Conservation (phyloP, 2,888 invertebrate species). For the Eristalinus sepulchralis region DNA sequence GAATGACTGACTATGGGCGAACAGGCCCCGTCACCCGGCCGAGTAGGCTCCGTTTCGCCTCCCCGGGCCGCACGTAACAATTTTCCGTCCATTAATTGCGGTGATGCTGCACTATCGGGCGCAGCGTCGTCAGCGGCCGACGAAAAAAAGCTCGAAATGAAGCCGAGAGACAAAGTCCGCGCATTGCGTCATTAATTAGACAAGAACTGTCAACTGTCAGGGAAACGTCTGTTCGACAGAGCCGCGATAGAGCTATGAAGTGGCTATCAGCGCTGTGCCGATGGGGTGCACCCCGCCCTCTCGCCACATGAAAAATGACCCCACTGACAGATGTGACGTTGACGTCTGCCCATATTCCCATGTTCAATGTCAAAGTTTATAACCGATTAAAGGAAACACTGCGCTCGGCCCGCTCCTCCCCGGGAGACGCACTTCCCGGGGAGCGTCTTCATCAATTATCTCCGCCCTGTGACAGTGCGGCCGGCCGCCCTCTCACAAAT, state of each 20-base stretch:
- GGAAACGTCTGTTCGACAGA: conserved; percentile 57
- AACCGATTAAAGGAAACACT: conserved; percentile 64
- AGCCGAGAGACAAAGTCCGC: conserved; percentile 16
- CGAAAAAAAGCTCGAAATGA: conserved; percentile 13
- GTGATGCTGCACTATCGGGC: conserved; percentile 63
- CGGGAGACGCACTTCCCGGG: conserved; percentile 5
- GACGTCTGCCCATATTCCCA: conserved; percentile 63
- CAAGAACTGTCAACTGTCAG: conserved; percentile 70
- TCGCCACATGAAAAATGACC: conserved; percentile 60
- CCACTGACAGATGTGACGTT: conserved; percentile 65
- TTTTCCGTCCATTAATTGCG: conserved; percentile 63
- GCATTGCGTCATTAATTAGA: conserved; percentile 69
- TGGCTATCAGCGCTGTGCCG: conserved; percentile 20
- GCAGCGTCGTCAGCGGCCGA: conserved; percentile 6
- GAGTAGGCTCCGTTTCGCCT: conserved; percentile 9
- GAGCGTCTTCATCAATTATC: conserved; percentile 66
- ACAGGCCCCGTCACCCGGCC: conserved; percentile 12
- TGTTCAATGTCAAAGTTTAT: conserved; percentile 71
- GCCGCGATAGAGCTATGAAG: conserved; percentile 40
- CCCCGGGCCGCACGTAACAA: conserved; percentile 26
- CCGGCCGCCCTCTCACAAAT: background rate
- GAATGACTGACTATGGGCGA: conserved; percentile 55
- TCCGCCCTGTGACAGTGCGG: conserved; percentile 34
- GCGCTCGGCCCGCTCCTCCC: no score
- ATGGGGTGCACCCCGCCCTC: background rate